Conservation (phyloP, 2,797 vertebrate genomes). For the Sebastes steindachneri region DNA sequence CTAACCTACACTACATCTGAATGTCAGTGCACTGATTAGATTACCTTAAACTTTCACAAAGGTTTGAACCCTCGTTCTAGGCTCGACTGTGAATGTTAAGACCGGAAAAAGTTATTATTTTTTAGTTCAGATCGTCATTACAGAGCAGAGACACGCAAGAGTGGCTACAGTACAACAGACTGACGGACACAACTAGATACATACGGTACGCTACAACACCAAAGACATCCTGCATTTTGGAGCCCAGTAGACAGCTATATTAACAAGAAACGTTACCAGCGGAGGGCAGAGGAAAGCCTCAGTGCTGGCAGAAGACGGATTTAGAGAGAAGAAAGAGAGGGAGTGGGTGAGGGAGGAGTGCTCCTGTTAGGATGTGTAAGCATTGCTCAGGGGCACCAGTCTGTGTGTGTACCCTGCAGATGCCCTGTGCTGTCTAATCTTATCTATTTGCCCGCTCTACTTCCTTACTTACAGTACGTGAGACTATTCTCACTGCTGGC, state of each 20-base stretch:
- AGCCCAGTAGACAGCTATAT: not conserved
- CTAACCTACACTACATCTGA: slow-evolving; percentile 25
- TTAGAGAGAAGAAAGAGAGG: slow-evolving; percentile 21
- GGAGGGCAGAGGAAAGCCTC: slow-evolving; percentile 34
- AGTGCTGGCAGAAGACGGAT: not conserved
- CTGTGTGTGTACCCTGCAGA: slow-evolving; percentile 64
- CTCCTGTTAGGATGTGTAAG: slow-evolving; percentile 58
- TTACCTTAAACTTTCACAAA: slow-evolving; percentile 29
- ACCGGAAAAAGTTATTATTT: not conserved
- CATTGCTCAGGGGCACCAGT: slow-evolving; percentile 58
- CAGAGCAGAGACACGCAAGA: not conserved
- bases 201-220: not conserved
- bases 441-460: slow-evolving; percentile 63
- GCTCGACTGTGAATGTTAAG: slow-evolving; percentile 10
- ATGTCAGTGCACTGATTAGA: slow-evolving; percentile 56
- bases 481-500: slow-evolving; percentile 49
- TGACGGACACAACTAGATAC: not conserved
- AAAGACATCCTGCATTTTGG: not conserved
- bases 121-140: not conserved
- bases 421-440: slow-evolving; percentile 71
- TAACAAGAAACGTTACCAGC: slow-evolving; percentile 30
- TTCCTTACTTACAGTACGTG: slow-evolving; percentile 65
- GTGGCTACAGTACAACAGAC: not conserved
- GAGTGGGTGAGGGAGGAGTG: slow-evolving; percentile 29
- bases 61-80: not conserved